A percentile compares a stretch with the other conserved stretches of the same genome.
phyloP scores from a whole-genome alignment of 2,113 vertebrate genomes.

The Thermophis baileyi region DNA sequence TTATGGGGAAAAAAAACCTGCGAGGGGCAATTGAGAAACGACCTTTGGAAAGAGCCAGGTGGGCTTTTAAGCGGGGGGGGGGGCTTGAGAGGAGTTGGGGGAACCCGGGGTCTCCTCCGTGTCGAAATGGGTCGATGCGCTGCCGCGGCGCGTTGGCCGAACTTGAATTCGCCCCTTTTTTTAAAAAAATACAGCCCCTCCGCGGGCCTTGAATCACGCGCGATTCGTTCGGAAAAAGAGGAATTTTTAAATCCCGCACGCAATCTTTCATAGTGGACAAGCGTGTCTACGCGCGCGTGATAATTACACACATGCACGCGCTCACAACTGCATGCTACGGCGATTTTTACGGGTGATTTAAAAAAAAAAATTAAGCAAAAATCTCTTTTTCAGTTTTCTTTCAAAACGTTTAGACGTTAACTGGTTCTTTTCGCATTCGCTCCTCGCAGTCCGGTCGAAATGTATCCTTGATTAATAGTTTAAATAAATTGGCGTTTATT shows the following conservation, averaged over 20 bases:
- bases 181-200: neutral
- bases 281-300: neutral
- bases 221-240: neutral
- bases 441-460: neutral
- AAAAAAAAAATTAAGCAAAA: neutral
- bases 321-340: neutral
- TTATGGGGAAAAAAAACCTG: neutral
- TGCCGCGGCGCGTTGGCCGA: neutral
- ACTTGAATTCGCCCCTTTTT: neutral
- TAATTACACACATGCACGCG: neutral
- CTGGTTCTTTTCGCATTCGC: neutral
- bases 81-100: neutral
- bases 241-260: neutral
- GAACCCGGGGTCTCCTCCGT: neutral
- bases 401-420: neutral
- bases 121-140: neutral
- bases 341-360: neutral
- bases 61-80: neutral
- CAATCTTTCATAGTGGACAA: neutral
- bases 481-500: neutral
- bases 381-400: neutral
- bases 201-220: neutral
- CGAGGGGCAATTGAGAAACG: neutral
- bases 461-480: neutral
- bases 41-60: neutral